Percentiles rank a stretch among this genome's conserved stretches.
These are phyloP conservation scores for Nomada goodeniana DNA, from an alignment of 2,888 invertebrate species.

Conservation along the genomic window DNA sequence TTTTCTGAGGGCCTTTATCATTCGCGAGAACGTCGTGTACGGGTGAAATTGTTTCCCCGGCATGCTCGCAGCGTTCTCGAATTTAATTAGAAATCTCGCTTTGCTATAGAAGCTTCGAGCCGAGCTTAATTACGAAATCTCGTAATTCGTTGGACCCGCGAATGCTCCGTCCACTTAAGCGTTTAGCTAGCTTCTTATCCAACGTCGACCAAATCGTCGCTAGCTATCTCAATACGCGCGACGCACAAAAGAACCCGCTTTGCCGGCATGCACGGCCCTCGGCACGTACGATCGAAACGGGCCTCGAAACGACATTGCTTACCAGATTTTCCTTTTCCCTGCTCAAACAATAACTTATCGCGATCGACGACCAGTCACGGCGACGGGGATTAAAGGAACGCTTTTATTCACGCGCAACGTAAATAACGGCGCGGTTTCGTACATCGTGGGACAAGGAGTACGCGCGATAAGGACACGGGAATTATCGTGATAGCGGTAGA, in stretches of 20 bases:
- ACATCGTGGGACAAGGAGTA: conserved; percentile 19
- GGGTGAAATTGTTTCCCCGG: not conserved
- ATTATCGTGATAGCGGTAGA: conserved; percentile 23
- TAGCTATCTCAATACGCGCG: too few relatives aligned
- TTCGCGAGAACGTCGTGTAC: not conserved
- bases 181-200: too few relatives aligned
- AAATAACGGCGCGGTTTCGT: conserved; percentile 34
- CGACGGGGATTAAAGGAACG: conserved; percentile 11
- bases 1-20: too few relatives aligned
- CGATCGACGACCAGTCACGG: not conserved
- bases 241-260: not conserved
- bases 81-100: too few relatives aligned
- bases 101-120: too few relatives aligned
- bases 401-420: conserved; percentile 2
- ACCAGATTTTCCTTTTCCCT: conserved; percentile 16
- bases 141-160: too few relatives aligned
- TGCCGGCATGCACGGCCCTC: not conserved
- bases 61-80: not conserved
- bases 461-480: conserved; percentile 33
- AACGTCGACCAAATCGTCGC: too few relatives aligned
- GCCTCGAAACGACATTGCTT: not conserved
- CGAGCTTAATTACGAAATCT: too few relatives aligned
- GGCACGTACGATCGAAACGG: not conserved
- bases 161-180: too few relatives aligned
- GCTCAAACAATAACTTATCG: conserved; percentile 27